A percentile compares a stretch with the other conserved stretches of the same genome.
phyloP scores from a whole-genome alignment of 2,113 vertebrate genomes.

The Tetrax tetrax region DNA sequence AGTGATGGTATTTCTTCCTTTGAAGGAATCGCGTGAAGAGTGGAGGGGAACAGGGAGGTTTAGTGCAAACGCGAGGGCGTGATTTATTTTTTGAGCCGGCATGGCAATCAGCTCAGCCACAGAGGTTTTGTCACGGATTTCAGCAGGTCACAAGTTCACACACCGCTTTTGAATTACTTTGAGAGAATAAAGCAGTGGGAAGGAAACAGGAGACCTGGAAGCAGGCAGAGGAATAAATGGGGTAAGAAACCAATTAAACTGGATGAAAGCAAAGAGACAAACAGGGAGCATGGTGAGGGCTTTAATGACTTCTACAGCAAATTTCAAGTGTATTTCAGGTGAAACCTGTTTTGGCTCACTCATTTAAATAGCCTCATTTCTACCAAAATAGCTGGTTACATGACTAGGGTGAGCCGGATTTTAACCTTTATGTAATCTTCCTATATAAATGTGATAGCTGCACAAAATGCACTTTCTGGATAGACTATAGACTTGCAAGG shows the following conservation, averaged over 20 bases:
- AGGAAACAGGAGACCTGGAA: not conserved
- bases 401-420: not conserved
- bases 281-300: not conserved
- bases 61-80: rapidly evolving
- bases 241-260: not conserved
- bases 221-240: not conserved
- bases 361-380: not conserved
- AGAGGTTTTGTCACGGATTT: not conserved
- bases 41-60: not conserved
- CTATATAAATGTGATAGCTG: not conserved
- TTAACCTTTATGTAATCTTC: slow-evolving; percentile 4
- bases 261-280: not conserved
- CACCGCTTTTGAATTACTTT: not conserved
- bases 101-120: not conserved
- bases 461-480: not conserved
- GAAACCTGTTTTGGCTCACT: not conserved
- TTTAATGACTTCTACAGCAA: not conserved
- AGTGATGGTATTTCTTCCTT: not conserved
- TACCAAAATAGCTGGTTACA: not conserved
- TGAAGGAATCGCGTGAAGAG: not conserved
- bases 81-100: not conserved
- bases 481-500: rapidly evolving
- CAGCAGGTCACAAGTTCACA: not conserved
- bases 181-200: not conserved
- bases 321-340: slow-evolving; percentile 13